Conservation (phyloP, 2,888 invertebrate genomes). For the Limnephilus marmoratus region DNA sequence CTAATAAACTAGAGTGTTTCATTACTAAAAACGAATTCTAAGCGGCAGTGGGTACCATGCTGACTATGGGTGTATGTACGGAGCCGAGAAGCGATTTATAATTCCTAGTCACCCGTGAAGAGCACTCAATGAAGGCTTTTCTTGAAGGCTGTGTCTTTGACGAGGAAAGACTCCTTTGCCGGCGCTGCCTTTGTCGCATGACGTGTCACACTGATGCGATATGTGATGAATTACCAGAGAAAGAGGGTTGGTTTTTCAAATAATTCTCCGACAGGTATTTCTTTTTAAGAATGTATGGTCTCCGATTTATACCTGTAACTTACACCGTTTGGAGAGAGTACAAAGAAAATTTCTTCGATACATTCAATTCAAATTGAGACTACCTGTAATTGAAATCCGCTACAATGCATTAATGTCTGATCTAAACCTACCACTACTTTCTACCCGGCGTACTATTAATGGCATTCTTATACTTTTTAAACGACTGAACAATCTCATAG, state of each 20-base stretch:
- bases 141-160: conserved; percentile 44
- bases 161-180: neutral
- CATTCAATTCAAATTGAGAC: too few relatives aligned
- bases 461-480: too few relatives aligned
- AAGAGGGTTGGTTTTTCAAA: conserved; percentile 5
- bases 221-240: conserved; percentile 22
- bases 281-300: too few relatives aligned
- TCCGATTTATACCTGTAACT: too few relatives aligned
- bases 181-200: neutral
- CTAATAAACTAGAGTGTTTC: conserved; percentile 47
- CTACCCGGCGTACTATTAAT: too few relatives aligned
- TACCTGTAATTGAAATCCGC: too few relatives aligned
- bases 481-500: too few relatives aligned
- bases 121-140: neutral
- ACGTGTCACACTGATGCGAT: conserved; percentile 19
- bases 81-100: conserved; percentile 17
- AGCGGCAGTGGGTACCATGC: neutral
- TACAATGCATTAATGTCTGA: too few relatives aligned
- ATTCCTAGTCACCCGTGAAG: conserved; percentile 23
- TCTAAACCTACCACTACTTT: too few relatives aligned
- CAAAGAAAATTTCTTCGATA: too few relatives aligned
- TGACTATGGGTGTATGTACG: neutral
- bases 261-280: neutral
- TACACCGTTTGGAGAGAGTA: too few relatives aligned
- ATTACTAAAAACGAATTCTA: conserved; percentile 42